Percentiles rank a stretch among this genome's conserved stretches.
phyloP scores from a whole-genome alignment of 2,797 vertebrate species.

The Mastacembelus armatus region DNA sequence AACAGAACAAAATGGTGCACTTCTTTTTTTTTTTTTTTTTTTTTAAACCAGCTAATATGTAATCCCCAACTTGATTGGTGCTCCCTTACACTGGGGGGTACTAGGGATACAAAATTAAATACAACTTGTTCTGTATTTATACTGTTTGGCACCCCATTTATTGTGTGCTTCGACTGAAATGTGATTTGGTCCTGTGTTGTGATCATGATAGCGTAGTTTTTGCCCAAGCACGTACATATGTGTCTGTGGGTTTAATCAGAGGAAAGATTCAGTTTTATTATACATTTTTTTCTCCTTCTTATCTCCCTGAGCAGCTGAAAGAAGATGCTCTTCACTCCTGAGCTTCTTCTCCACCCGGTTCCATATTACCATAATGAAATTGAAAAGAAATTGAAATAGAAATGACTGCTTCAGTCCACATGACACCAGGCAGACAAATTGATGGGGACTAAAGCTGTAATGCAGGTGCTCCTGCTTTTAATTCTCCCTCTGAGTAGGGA shows the following conservation, averaged over 20 bases:
- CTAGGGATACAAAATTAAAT: conserved; percentile 20
- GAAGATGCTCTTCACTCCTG: conserved; percentile 48
- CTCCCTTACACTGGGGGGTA: background rate
- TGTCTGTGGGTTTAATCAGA: conserved; percentile 44
- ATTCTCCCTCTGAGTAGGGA: conserved; percentile 26
- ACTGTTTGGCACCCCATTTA: background rate
- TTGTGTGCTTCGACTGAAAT: conserved; percentile 22
- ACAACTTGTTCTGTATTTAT: conserved; percentile 15
- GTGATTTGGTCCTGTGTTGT: conserved; percentile 4
- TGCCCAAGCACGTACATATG: no score
- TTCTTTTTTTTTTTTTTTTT: no score
- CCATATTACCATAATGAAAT: conserved; percentile 75
- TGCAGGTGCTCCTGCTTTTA: conserved; percentile 23
- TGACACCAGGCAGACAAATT: conserved; percentile 47
- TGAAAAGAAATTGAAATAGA: conserved; percentile 76
- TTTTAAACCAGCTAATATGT: conserved; percentile 10
- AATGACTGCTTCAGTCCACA: conserved; percentile 59
- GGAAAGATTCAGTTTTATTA: conserved; percentile 47
- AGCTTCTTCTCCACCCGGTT: conserved; percentile 43
- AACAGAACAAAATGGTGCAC: background rate
- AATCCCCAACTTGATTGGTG: conserved; percentile 31
- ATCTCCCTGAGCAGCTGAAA: conserved; percentile 29
- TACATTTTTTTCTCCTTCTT: conserved; percentile 2
- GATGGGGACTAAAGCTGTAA: conserved; percentile 19
- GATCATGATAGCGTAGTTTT: conserved; percentile 3